Percentiles rank a stretch among this genome's conserved stretches.
Evolutionary conservation across 64 coral and sea anemone genomes (phyloP).

Genomic region (Porites australiensis): DNA sequence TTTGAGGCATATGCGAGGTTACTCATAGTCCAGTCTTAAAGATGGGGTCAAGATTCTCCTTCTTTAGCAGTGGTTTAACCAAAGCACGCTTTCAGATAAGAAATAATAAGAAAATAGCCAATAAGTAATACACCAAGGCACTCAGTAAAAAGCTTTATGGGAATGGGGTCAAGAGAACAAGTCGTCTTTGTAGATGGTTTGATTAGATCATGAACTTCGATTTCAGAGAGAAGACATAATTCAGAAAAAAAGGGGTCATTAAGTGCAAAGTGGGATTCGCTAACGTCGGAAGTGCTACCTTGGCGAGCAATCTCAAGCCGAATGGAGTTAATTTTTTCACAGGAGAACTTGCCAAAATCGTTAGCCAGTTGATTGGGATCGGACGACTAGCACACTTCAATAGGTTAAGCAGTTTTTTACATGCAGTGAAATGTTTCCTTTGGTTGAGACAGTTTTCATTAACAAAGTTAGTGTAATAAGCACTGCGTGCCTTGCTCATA

Average conservation of each 20-base stretch:
- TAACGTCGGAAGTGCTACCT: too few species aligned
- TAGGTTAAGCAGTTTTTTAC: neutral
- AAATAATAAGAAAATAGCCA: too few species aligned
- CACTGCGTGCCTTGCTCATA: constrained; percentile 14
- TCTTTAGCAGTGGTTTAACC: too few species aligned
- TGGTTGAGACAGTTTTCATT: constrained; percentile 31
- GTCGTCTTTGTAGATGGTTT: constrained; percentile 15
- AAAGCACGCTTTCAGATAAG: too few species aligned
- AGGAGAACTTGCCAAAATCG: neutral
- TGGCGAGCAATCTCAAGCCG: neutral
- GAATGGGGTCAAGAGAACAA: constrained; percentile 27
- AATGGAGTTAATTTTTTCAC: constrained; percentile 2
- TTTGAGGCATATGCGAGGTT: too few species aligned
- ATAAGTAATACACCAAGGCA: constrained; percentile 13
- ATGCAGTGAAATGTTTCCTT: constrained; percentile 17
- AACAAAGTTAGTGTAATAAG: constrained; percentile 30
- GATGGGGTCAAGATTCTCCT: too few species aligned
- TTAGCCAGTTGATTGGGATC: constrained; percentile 19
- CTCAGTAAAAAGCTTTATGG: constrained; percentile 15
- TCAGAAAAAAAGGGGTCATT: too few species aligned
- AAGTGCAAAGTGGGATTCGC: too few species aligned
- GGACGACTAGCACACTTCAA: constrained; percentile 14
- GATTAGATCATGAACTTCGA: constrained; percentile 13
- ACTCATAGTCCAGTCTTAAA: too few species aligned
- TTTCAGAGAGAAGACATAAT: too few species aligned